Evolutionary conservation across 2,888 invertebrate species (phyloP).

Genomic region (Diarsia brunnea): DNA sequence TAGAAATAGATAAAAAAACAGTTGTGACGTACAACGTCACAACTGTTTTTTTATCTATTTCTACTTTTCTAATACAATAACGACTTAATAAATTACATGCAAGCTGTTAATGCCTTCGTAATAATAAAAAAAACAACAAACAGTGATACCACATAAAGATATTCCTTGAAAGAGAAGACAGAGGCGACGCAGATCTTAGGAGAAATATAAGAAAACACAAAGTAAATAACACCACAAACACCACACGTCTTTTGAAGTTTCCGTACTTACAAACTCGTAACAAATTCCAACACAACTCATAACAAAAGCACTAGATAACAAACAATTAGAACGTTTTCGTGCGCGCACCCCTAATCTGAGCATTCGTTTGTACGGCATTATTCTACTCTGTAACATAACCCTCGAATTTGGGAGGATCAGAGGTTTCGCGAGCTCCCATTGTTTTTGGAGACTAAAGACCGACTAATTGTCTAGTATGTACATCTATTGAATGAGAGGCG

Average conservation of each 20-base stretch:
- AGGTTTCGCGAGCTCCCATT: constrained; percentile 69
- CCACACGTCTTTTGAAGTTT: constrained; percentile 18
- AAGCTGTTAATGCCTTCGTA: background rate
- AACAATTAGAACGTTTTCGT: constrained; percentile 81
- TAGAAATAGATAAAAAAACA: background rate
- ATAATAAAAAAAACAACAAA: background rate
- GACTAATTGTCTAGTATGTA: constrained; percentile 65
- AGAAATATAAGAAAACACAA: constrained; percentile 2
- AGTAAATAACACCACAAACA: background rate
- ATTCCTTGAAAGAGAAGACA: background rate
- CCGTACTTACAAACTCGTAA: constrained; percentile 38
- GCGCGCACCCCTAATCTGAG: constrained; percentile 75
- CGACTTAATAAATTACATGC: background rate
- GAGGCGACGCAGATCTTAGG: background rate
- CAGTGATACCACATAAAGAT: background rate
- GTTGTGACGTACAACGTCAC: background rate
- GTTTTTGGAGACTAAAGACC: constrained; percentile 67
- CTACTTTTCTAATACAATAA: too few relatives aligned
- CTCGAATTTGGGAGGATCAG: constrained; percentile 69
- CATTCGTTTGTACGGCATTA: constrained; percentile 66
- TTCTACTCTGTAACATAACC: constrained; percentile 73
- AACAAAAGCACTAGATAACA: constrained; percentile 80
- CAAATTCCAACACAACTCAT: constrained; percentile 54
- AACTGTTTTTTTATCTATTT: too few relatives aligned
- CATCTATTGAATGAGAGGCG: constrained; percentile 53